Base-by-base conservation (phyloP, 2,797 vertebrate genomes). In the Enoplosus armatus region DNA sequence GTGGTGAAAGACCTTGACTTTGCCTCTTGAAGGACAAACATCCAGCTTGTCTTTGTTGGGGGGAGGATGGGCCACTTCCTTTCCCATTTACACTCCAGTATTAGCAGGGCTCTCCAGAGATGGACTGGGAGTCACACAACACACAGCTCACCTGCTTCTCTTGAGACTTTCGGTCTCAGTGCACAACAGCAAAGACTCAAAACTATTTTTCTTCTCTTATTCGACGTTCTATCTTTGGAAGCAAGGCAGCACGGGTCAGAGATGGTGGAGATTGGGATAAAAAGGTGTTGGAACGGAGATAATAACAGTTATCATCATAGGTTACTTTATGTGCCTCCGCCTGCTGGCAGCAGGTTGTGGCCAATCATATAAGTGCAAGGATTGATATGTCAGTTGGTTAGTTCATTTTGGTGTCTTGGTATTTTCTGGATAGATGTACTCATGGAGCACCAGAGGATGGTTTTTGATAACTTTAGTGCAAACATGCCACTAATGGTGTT, bases 31-130 rank as follows among this genome's bases (percentile, higher is more conserved):
- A 88, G 74, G 82, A 85, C 62, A 86, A 66, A 64, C 39, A 45
- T 69, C 2, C 12, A 59, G 29, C 20, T 35, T n/a, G 22, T 74
- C 33, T 80, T 55, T 16, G 4, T n/a, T 15, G 37, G 15, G 51
- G 51, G 58, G 59, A 31, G 24, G 56, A 0, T 5, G 29, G 8
- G 43, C 16, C 54, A n/a, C 56, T 68, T 82, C 22, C 8, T 77
- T 84, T 85, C 63, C 85, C 72, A 90, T 93, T 92, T 69, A 86
- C 91, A 91, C 90, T 79, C 72, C 63, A 27, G 82, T 75, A 78
- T 77, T 64, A 62, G 33, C 43, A 4, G 24, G 26, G 33, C 53
- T 83, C 82, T 80, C 63, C 54, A 37, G 80, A 83, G 82, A 85
- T 20, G 10, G 48, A 20, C 59, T 31, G 37, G 53, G 48, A 66